These are phyloP conservation scores for Brachionus manjavacas DNA, from an alignment of 1,140 invertebrate genomes.

Conservation along the genomic window DNA sequence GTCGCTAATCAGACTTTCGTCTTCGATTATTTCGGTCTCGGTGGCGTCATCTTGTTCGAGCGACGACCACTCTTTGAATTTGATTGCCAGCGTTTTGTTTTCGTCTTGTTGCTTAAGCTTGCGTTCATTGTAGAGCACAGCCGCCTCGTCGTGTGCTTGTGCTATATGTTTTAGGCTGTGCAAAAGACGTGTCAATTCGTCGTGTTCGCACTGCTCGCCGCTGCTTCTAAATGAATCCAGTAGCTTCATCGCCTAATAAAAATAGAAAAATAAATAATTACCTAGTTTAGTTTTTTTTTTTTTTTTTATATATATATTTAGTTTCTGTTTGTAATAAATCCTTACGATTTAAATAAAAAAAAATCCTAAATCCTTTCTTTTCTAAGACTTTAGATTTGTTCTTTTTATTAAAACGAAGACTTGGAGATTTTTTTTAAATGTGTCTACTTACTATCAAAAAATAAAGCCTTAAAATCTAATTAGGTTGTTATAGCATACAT, in stretches of 20 bases:
- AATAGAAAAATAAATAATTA: not conserved
- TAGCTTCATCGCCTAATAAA: slow-evolving; percentile 5
- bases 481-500: not conserved
- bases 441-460: not conserved
- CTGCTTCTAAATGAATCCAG: not conserved
- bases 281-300: not conserved
- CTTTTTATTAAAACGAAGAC: too few species aligned
- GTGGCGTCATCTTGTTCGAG: not conserved
- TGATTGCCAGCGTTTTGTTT: not conserved
- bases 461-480: not conserved
- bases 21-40: slow-evolving; percentile 44
- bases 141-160: not conserved
- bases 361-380: not conserved
- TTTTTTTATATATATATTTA: not conserved
- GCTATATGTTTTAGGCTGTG: not conserved
- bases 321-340: not conserved
- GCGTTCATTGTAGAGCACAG: not conserved
- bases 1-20: slow-evolving; percentile 50
- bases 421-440: too few species aligned
- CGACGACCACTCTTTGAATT: not conserved
- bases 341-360: not conserved
- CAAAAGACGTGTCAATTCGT: not conserved
- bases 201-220: not conserved
- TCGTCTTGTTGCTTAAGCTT: not conserved
- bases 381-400: too few species aligned